A percentile compares a stretch with the other conserved stretches of the same genome.
Evolutionary conservation across 2,888 invertebrate genomes (phyloP).

Genomic region (Nysson spinosus): DNA sequence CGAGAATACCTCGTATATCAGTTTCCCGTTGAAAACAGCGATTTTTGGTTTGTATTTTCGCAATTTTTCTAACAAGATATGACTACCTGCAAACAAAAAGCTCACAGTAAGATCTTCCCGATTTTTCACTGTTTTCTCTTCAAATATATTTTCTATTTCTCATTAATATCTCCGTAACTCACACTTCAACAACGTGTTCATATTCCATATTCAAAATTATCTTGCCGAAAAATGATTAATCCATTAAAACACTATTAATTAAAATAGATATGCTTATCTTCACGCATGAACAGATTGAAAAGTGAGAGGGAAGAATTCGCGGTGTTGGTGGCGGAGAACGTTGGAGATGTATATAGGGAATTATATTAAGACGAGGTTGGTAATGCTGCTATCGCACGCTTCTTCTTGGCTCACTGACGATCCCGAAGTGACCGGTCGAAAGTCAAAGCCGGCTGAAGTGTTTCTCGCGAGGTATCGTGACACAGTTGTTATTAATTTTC

Average conservation of each 20-base stretch:
- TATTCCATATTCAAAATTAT: no score
- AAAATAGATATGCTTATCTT: no score
- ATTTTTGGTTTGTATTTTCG: conserved; percentile 96
- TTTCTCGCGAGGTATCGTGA: not conserved
- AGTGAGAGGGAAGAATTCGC: no score
- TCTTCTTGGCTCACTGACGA: conserved; percentile 27
- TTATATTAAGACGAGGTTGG: conserved; percentile 36
- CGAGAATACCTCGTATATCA: conserved; percentile 98
- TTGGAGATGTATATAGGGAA: no score
- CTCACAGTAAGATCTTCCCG: not conserved
- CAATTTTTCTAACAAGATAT: conserved; percentile 92
- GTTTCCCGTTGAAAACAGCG: conserved; percentile 98
- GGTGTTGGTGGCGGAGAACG: no score
- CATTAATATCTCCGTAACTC: no score
- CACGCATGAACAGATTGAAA: no score
- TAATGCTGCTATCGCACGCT: conserved; percentile 35
- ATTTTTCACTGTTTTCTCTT: not conserved
- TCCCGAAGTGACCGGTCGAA: conserved; percentile 25
- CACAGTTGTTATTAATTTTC: not conserved
- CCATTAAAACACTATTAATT: no score
- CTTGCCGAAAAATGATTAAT: no score
- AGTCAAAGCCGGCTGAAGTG: conserved; percentile 4
- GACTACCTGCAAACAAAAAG: conserved; percentile 80
- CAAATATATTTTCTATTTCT: no score
- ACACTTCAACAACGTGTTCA: no score